These are phyloP conservation scores for Agrochola lychnidis DNA, from an alignment of 2,888 invertebrate genomes.

Conservation along the genomic window DNA sequence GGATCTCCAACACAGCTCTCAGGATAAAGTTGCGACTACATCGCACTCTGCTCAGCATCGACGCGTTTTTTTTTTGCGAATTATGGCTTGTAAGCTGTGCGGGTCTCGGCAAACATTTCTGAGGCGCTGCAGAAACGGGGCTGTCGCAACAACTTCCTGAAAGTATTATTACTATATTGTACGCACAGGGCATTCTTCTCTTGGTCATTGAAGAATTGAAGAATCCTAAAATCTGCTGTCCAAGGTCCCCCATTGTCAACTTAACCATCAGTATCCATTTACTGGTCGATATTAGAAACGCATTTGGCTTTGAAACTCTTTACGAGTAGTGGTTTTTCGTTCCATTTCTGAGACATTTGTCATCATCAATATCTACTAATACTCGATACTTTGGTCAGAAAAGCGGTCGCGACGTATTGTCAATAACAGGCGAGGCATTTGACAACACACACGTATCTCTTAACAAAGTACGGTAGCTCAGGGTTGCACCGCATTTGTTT, in stretches of 20 bases:
- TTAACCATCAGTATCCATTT: not conserved
- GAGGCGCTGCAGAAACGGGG: too few species aligned
- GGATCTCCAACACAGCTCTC: too few species aligned
- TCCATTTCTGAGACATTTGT: conserved; percentile 29
- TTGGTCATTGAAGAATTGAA: too few species aligned
- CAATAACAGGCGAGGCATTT: not conserved
- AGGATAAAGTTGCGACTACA: too few species aligned
- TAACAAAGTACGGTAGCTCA: not conserved
- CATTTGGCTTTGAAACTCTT: conserved; percentile 5
- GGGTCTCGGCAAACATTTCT: too few species aligned
- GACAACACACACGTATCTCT: not conserved
- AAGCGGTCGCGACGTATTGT: not conserved
- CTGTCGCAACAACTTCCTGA: too few species aligned
- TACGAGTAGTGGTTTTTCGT: not conserved
- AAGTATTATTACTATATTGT: too few species aligned
- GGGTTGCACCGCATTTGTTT: not conserved
- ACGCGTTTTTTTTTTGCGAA: too few species aligned
- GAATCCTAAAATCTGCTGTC: too few species aligned
- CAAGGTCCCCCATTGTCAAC: not conserved
- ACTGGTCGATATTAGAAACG: not conserved
- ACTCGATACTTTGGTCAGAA: not conserved
- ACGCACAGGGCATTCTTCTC: too few species aligned
- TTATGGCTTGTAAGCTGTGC: too few species aligned
- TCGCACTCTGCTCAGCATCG: too few species aligned
- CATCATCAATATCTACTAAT: conserved; percentile 35